Conservation (phyloP, 2,113 vertebrate genomes). For the Pardalotus punctatus region DNA sequence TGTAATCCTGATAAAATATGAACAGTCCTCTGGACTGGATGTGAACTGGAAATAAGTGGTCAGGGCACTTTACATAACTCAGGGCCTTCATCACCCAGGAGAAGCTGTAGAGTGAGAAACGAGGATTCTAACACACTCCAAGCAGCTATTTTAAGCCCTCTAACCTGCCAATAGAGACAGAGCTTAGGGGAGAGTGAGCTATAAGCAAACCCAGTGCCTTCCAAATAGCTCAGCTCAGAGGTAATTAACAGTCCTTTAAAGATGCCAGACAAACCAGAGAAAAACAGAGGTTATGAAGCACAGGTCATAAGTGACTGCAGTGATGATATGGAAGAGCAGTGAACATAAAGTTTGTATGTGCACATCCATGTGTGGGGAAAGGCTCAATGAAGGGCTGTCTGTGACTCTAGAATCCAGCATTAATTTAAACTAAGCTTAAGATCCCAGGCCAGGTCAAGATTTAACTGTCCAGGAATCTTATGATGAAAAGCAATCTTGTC, state of each 20-base stretch:
- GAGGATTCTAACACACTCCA: background rate
- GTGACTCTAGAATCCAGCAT: background rate
- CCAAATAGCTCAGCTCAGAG: background rate
- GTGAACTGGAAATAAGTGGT: background rate
- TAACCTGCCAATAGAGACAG: background rate
- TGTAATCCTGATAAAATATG: background rate
- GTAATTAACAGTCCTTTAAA: background rate
- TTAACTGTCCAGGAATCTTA: background rate
- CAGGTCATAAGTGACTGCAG: background rate
- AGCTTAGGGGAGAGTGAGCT: background rate
- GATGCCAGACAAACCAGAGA: background rate
- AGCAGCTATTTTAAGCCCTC: background rate
- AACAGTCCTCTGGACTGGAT: background rate
- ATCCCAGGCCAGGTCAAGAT: background rate
- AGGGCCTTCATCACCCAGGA: background rate
- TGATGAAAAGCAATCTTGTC: background rate
- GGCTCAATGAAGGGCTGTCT: no score
- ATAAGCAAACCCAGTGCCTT: background rate
- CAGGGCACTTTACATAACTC: background rate
- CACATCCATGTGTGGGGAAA: background rate
- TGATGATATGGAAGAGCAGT: background rate
- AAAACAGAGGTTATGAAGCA: background rate
- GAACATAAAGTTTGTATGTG: background rate
- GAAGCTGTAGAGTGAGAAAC: background rate
- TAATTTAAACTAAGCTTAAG: background rate